Evolutionary conservation across 2,888 invertebrate genomes (phyloP).

Genomic region (Zeuzera pyrina): DNA sequence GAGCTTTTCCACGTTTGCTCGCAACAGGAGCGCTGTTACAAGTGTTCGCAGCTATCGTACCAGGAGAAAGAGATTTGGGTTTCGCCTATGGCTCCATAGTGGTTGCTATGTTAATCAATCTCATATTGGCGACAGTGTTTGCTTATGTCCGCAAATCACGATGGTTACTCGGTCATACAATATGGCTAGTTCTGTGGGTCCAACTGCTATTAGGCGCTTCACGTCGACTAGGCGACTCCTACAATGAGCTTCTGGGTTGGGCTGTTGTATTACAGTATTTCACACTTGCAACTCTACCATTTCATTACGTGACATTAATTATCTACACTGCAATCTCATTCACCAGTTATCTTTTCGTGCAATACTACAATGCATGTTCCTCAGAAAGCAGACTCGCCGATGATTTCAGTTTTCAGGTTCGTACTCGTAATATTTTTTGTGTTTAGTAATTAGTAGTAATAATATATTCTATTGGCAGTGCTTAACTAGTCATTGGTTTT

Average conservation of each 20-base stretch:
- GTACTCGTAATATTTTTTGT: conserved; percentile 2
- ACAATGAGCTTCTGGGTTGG: conserved; percentile 81
- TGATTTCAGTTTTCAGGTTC: conserved; percentile 53
- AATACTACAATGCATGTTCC: conserved; percentile 45
- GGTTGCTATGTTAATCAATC: conserved; percentile 32
- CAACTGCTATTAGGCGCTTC: conserved; percentile 53
- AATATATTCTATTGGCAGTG: too few species aligned
- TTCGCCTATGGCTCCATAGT: conserved; percentile 39
- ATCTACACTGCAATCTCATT: conserved; percentile 43
- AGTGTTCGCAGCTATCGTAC: conserved; percentile 44
- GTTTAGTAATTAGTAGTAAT: neutral
- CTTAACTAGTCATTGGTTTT: neutral
- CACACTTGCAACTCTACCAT: conserved; percentile 81
- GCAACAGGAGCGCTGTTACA: conserved; percentile 47
- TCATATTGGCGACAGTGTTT: conserved; percentile 34
- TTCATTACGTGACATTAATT: conserved; percentile 51
- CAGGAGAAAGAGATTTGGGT: conserved; percentile 46
- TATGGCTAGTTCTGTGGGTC: conserved; percentile 75
- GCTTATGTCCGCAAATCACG: conserved; percentile 38
- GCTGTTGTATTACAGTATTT: conserved; percentile 82
- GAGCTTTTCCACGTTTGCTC: conserved; percentile 49
- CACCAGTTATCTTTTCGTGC: conserved; percentile 41
- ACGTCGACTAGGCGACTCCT: conserved; percentile 60
- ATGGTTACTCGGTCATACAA: conserved; percentile 75
- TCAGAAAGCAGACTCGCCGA: conserved; percentile 41